Evolutionary conservation across 2,797 vertebrate species (phyloP).

Genomic region (Enteromius fasciolatus): DNA sequence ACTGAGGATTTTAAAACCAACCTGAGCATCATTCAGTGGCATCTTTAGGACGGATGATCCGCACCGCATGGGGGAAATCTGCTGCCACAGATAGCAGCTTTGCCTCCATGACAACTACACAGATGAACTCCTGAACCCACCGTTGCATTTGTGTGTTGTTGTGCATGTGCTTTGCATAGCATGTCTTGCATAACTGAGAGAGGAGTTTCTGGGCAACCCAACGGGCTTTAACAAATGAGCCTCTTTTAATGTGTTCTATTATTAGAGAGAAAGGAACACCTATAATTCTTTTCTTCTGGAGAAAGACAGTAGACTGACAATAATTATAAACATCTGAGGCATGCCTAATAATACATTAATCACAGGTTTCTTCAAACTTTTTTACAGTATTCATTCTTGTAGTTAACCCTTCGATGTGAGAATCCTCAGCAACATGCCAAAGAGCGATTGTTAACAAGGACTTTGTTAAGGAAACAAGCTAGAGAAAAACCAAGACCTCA

Average conservation of each 20-base stretch:
- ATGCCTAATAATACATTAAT: conserved; percentile 3
- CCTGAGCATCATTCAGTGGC: conserved; percentile 37
- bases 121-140: conserved; percentile 41
- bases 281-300: neutral
- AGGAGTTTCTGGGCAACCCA: conserved; percentile 10
- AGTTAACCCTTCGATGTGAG: neutral
- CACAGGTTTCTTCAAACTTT: conserved; percentile 3
- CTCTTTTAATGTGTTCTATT: conserved; percentile 26
- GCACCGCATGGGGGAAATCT: conserved; percentile 23
- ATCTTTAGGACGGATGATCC: conserved; percentile 35
- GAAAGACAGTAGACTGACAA: neutral
- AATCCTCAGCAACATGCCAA: conserved; percentile 54
- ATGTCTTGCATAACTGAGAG: conserved; percentile 5
- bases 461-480: conserved; percentile 18
- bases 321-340: neutral
- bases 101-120: conserved; percentile 28
- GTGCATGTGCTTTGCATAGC: no score
- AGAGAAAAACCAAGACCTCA: neutral
- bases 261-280: conserved; percentile 16
- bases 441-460: neutral
- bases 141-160: neutral
- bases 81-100: conserved; percentile 5
- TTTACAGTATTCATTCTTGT: neutral
- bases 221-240: conserved; percentile 17
- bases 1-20: conserved; percentile 34